phyloP scores from a whole-genome alignment of 2,797 vertebrate genomes.

The Hemitrygon akajei region DNA sequence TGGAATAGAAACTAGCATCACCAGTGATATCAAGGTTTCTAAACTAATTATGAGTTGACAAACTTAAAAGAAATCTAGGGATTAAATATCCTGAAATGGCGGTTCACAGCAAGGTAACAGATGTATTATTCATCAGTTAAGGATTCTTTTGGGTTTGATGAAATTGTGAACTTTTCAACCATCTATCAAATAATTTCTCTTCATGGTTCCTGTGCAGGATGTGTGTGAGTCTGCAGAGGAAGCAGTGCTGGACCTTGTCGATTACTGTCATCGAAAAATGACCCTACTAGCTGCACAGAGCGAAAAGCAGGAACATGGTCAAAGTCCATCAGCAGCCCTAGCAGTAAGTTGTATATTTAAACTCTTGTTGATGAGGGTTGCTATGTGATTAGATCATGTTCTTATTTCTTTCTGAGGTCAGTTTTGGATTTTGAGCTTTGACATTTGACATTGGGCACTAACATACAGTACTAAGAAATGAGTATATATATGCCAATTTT shows the following conservation, averaged over 20 bases:
- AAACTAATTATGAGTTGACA: not conserved
- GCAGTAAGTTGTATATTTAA: conserved; percentile 60
- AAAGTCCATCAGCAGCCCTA: conserved; percentile 51
- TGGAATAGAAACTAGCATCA: no score
- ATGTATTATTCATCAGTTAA: not conserved
- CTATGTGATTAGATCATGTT: not conserved
- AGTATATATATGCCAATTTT: not conserved
- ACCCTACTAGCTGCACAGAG: conserved; percentile 64
- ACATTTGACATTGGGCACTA: not conserved
- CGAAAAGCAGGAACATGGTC: conserved; percentile 14
- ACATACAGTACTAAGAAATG: not conserved
- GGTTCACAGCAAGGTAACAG: not conserved
- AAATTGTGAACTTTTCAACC: not conserved
- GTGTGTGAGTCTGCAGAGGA: conserved; percentile 81
- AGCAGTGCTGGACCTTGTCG: conserved; percentile 76
- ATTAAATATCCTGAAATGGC: not conserved
- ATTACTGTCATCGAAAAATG: conserved; percentile 92
- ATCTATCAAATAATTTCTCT: not conserved
- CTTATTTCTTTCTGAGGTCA: not conserved
- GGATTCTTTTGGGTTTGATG: not conserved
- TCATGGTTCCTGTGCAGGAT: conserved; percentile 58
- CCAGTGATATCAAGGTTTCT: not conserved
- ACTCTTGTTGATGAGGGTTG: not conserved
- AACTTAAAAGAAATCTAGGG: not conserved
- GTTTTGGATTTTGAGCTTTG: not conserved